Percentiles rank a stretch among this genome's conserved stretches.
Evolutionary conservation across 1,140 invertebrate genomes (phyloP).

Genomic region (Brachionus asplanchnoidis): DNA sequence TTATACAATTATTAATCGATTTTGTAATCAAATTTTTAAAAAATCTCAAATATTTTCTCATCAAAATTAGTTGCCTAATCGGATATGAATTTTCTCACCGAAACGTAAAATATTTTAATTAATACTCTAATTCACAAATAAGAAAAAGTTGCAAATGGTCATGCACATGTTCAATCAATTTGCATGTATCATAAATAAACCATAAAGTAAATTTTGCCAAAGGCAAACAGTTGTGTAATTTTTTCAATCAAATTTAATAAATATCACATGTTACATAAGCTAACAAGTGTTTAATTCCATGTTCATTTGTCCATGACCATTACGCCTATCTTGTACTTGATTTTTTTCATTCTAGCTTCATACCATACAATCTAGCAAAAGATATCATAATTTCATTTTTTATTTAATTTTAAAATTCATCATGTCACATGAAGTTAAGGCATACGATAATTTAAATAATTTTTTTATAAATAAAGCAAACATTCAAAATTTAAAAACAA

Average conservation of each 20-base stretch:
- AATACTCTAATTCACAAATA: neutral
- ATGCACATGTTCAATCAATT: neutral
- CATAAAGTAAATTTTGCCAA: neutral
- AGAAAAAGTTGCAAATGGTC: neutral
- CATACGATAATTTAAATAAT: too few relatives aligned
- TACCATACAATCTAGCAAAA: too few relatives aligned
- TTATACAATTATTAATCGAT: neutral
- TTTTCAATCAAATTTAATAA: neutral
- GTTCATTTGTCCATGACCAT: neutral
- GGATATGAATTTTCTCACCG: slow-evolving; percentile 21
- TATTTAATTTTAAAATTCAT: too few relatives aligned
- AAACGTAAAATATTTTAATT: slow-evolving; percentile 28
- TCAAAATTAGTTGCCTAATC: neutral
- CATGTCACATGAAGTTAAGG: too few relatives aligned
- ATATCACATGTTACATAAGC: neutral
- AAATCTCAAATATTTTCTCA: slow-evolving; percentile 4
- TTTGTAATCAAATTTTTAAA: neutral
- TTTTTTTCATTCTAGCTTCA: too few relatives aligned
- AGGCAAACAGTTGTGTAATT: neutral
- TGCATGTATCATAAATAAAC: neutral
- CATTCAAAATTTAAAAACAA: too few relatives aligned
- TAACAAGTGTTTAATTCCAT: neutral
- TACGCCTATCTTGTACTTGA: neutral
- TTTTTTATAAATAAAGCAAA: too few relatives aligned
- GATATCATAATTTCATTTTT: too few relatives aligned